Conservation (phyloP, 2,797 vertebrate species). For the Brachyalestes nurse region DNA sequence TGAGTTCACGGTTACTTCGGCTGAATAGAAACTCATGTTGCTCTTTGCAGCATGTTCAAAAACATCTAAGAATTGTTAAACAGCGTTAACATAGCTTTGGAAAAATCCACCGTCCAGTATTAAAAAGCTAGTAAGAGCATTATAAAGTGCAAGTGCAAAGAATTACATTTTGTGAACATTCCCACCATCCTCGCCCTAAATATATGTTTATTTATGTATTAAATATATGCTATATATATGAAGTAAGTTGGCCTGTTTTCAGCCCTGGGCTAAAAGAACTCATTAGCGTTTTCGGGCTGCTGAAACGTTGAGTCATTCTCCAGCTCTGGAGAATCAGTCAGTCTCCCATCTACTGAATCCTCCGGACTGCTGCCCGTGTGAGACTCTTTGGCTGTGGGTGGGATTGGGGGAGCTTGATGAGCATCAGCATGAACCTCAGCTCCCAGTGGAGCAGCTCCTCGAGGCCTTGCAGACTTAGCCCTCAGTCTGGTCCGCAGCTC, state of each 20-base stretch:
- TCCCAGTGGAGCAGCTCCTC: slow-evolving; percentile 2
- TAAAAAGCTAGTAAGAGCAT: slow-evolving; percentile 27
- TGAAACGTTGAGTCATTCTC: slow-evolving; percentile 72
- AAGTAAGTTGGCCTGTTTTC: background rate
- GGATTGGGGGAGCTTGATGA: background rate
- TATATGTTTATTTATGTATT: background rate
- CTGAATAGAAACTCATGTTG: slow-evolving; percentile 5
- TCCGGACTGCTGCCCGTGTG: slow-evolving; percentile 10
- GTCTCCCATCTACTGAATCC: slow-evolving; percentile 51
- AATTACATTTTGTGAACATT: slow-evolving; percentile 1
- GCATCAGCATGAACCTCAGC: slow-evolving; percentile 38
- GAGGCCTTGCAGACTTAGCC: slow-evolving; percentile 68
- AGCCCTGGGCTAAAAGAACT: slow-evolving; percentile 62
- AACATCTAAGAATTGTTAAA: slow-evolving; percentile 8
- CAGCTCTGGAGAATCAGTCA: slow-evolving; percentile 49
- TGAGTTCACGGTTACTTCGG: background rate
- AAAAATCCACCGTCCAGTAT: slow-evolving; percentile 7
- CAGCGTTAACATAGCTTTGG: background rate
- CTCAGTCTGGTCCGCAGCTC: slow-evolving; percentile 75
- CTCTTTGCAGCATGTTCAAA: background rate
- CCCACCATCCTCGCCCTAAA: background rate
- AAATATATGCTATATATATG: background rate
- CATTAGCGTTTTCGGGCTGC: slow-evolving; percentile 45
- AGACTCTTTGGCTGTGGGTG: slow-evolving; percentile 13
- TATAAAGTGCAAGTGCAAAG: slow-evolving; percentile 56